A percentile compares a stretch with the other conserved stretches of the same genome.
phyloP scores from a whole-genome alignment of 2,113 vertebrate species.

The Alethe diademata region DNA sequence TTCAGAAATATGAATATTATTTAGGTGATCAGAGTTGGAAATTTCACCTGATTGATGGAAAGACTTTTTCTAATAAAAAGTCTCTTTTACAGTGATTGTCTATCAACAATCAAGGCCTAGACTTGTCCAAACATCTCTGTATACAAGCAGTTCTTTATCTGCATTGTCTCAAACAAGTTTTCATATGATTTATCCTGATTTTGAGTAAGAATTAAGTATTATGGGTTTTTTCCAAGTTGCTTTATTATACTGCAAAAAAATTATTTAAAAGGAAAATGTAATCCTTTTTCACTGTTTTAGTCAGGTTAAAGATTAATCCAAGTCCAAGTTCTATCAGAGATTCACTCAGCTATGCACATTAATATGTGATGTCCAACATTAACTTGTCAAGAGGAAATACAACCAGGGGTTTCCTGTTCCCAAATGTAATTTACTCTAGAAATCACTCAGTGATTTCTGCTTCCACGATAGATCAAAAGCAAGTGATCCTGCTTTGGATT shows the following conservation, averaged over 20 bases:
- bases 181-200: neutral
- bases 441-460: neutral
- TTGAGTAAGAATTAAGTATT: neutral
- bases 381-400: neutral
- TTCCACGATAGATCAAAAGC: neutral
- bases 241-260: neutral
- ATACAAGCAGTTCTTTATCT: neutral
- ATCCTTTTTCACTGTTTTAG: neutral
- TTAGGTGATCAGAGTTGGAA: neutral
- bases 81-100: neutral
- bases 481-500: neutral
- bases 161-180: neutral
- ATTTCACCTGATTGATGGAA: neutral
- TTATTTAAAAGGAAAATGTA: neutral
- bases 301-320: neutral
- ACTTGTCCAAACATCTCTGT: neutral
- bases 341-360: neutral
- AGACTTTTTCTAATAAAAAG: neutral
- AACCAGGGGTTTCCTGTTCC: neutral
- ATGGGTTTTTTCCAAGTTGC: fast-evolving
- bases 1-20: neutral
- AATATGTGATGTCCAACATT: neutral
- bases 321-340: neutral
- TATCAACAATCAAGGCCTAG: neutral
- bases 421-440: neutral